Evolutionary conservation across 2,888 invertebrate species (phyloP).

Genomic region (Limnephilus marmoratus): DNA sequence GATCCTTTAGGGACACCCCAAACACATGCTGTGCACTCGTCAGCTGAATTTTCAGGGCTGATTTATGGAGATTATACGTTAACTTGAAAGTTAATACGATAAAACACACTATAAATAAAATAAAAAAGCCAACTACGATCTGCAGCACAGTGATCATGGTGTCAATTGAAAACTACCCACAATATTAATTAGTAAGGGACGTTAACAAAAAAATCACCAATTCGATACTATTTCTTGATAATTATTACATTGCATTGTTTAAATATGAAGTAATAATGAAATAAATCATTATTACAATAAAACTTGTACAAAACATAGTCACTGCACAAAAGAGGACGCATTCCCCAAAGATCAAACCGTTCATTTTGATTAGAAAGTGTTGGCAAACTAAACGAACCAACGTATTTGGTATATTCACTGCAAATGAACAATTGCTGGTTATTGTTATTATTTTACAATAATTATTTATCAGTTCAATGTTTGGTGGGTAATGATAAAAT

Average conservation of each 20-base stretch:
- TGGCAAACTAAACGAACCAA: neutral
- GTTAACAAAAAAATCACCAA: neutral
- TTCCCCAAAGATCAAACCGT: neutral
- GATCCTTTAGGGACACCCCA: neutral
- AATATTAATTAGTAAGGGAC: neutral
- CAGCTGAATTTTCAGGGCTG: neutral
- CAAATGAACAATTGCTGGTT: neutral
- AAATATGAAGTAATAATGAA: neutral
- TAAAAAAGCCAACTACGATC: neutral
- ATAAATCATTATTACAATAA: neutral
- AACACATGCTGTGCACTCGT: neutral
- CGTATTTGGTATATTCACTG: neutral
- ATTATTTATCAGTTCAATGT: neutral
- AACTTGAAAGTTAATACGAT: constrained; percentile 6
- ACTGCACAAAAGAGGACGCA: constrained; percentile 25
- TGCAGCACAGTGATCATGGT: neutral
- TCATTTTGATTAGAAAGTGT: neutral
- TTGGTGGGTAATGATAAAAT: neutral
- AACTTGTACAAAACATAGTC: neutral
- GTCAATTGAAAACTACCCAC: neutral
- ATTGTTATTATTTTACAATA: neutral
- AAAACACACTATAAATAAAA: constrained; percentile 3
- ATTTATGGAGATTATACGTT: neutral
- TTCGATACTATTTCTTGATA: neutral
- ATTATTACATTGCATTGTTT: neutral